Evolutionary conservation across 2,113 vertebrate species (phyloP).

Genomic region (Prolemur simus): DNA sequence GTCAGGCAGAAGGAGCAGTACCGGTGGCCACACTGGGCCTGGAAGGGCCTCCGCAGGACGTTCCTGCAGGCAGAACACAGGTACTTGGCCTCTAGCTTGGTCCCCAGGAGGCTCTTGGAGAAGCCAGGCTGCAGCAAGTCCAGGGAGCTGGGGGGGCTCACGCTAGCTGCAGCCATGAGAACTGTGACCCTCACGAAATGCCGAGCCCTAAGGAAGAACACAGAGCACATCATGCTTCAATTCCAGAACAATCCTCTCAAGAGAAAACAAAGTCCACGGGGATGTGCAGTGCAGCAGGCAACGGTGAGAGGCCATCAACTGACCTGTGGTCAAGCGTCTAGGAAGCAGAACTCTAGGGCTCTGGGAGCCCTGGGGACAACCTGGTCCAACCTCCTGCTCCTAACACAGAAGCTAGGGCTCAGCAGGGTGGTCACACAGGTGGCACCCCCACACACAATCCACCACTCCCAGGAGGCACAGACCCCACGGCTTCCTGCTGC

Average conservation of each 20-base stretch:
- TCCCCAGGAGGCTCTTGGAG: slow-evolving; percentile 90
- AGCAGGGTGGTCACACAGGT: fast-evolving
- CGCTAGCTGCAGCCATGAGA: slow-evolving; percentile 90
- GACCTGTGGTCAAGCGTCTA: too few relatives aligned
- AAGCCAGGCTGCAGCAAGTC: slow-evolving; percentile 92
- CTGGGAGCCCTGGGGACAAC: neutral
- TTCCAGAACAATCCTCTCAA: neutral
- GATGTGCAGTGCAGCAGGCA: too few relatives aligned
- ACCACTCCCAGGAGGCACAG: neutral
- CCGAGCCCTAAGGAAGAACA: slow-evolving; percentile 72
- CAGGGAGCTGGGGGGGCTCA: slow-evolving; percentile 91
- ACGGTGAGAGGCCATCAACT: neutral
- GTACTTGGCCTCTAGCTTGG: slow-evolving; percentile 93
- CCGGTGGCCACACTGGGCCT: slow-evolving; percentile 95
- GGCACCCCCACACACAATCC: fast-evolving
- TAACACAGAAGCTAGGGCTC: neutral
- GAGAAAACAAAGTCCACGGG: neutral
- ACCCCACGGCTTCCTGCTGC: neutral
- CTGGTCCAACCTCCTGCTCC: neutral
- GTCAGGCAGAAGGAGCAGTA: slow-evolving; percentile 93
- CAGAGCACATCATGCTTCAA: neutral
- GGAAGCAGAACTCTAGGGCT: neutral
- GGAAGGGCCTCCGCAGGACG: slow-evolving; percentile 92
- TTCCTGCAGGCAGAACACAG: slow-evolving; percentile 93
- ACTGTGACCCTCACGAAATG: slow-evolving; percentile 4